Evolutionary conservation across 2,888 invertebrate genomes (phyloP).

Genomic region (Sepiola atlantica): DNA sequence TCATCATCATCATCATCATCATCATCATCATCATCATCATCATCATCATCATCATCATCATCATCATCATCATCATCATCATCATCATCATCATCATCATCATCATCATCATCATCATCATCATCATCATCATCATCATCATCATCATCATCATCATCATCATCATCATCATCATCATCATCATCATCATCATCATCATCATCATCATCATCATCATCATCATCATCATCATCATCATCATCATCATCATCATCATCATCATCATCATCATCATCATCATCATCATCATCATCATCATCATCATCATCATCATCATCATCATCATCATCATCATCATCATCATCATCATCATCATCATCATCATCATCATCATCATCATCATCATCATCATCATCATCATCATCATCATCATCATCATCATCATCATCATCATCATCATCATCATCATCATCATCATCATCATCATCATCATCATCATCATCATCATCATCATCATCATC

Average conservation of each 20-base stretch:
- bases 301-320: not conserved
- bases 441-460: not conserved
- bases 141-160: not conserved
- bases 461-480: not conserved
- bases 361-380: not conserved
- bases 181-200: not conserved
- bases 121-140: not conserved
- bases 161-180: not conserved
- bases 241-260: not conserved
- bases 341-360: constrained; percentile 36
- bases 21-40: not conserved
- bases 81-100: not conserved
- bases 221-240: not conserved
- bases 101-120: not conserved
- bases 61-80: not conserved
- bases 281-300: not conserved
- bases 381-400: not conserved
- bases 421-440: not conserved
- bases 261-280: not conserved
- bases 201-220: not conserved
- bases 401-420: not conserved
- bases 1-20: not conserved
- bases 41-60: not conserved
- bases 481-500: not conserved
- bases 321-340: not conserved